A percentile compares a stretch with the other conserved stretches of the same genome.
These are phyloP conservation scores for Nephrotoma guestfalica DNA, from an alignment of 2,888 invertebrate genomes.

Conservation along the genomic window DNA sequence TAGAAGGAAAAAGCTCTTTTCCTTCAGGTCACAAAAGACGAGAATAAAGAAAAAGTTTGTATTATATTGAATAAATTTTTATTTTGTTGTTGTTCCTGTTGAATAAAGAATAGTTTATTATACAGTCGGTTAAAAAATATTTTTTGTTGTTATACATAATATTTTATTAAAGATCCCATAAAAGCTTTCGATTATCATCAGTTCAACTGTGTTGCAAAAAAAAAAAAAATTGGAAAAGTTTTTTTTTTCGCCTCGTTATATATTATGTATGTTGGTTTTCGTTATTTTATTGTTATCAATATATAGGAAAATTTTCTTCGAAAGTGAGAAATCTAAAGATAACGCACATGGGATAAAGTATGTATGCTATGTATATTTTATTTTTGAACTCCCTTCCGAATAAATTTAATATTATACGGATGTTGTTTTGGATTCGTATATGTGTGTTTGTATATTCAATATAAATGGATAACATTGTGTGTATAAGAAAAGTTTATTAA, in stretches of 20 bases:
- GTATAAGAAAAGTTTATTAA: neutral
- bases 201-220: neutral
- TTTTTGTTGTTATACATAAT: neutral
- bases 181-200: neutral
- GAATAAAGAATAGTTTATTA: neutral
- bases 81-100: neutral
- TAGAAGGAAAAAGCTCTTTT: neutral
- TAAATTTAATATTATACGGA: neutral
- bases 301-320: neutral
- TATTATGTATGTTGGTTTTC: neutral
- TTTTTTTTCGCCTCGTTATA: neutral
- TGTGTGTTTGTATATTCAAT: neutral
- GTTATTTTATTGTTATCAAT: neutral
- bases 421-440: neutral
- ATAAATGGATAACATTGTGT: neutral
- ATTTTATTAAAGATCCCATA: neutral
- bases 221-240: neutral
- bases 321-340: neutral
- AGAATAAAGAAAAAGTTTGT: neutral
- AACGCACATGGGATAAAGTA: neutral
- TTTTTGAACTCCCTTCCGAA: neutral
- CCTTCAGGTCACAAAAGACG: neutral
- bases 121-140: neutral
- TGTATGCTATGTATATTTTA: neutral
- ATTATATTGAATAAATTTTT: neutral